Evolutionary conservation across 2,888 invertebrate genomes (phyloP), one percentile per base, ranked within the genome.

Genomic region (Rhopalosiphum nymphaeae): DNA sequence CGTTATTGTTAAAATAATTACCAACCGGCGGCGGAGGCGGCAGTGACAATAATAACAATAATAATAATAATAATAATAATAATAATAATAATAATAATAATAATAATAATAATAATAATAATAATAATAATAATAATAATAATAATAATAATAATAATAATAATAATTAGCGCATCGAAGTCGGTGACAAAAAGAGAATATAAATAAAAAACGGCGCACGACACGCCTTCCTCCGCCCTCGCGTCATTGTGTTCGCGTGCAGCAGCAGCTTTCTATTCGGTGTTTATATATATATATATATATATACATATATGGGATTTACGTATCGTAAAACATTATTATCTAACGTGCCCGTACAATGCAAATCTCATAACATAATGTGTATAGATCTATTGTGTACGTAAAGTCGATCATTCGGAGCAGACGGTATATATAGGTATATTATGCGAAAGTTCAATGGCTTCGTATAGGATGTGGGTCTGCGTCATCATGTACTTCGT

Each of bases 201-300:
- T 49, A 21, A 53, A 87, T 16, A 78, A 78, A 78, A 78, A 78
- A 36, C 78, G 78, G 21, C 78, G n/a, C 46, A 11, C 44, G 91
- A 91, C 46, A 91, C 91, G 84, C 84, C 67, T 36, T 67, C 49
- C 88, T n/a, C 26, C 67, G 90, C 67, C 91, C 91, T 91, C 91
- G n/a, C 91, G 56, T 56, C 84, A 91, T 91, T 91, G 91, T 91
- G 85, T 91, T 84, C 9, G 61, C 11, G 16, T 53, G 36, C 21
- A 3, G 26, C 46, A 29, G 61, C 42, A 91, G 91, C 91, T 91
- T 91, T 91, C 86, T 91, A 91, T 91, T 91, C n/a, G n/a, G 13
- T 42, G 13, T 26, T 16, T 53, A 53, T 21, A 4, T 53, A 61
- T 61, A 67, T 67, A 67, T 67, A 78, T 36, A 67, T 16, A 78